Conservation (phyloP, 1,140 invertebrate species). For the Drosophila grimshawi region DNA sequence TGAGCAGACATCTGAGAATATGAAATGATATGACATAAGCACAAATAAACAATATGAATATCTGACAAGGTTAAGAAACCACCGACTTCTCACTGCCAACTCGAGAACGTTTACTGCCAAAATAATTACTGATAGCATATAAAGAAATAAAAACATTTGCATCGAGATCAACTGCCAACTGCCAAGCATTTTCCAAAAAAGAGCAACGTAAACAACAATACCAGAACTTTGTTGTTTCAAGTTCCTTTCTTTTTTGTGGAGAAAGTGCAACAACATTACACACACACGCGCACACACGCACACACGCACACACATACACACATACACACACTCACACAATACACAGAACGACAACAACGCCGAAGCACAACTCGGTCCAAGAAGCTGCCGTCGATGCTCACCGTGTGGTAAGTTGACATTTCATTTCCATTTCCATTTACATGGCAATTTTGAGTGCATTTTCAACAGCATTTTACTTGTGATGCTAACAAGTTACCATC, state of each 20-base stretch:
- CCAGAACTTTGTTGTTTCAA: constrained; percentile 5
- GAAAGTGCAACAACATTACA: not conserved
- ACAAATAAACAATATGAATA: constrained; percentile 5
- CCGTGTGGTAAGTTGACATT: constrained; percentile 75
- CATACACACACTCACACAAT: constrained; percentile 7
- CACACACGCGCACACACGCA: not conserved
- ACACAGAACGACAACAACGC: constrained; percentile 3
- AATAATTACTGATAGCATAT: not conserved
- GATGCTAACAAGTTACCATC: constrained; percentile 29
- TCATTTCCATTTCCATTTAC: constrained; percentile 59
- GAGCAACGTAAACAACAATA: not conserved
- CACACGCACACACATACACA: not conserved
- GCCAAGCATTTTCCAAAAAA: not conserved
- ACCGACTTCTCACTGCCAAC: constrained; percentile 54
- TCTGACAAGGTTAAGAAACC: constrained; percentile 1
- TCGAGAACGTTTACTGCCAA: constrained; percentile 12
- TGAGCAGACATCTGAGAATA: not conserved
- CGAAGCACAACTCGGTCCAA: constrained; percentile 32
- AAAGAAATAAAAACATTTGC: too few species aligned
- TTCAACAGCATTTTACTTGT: constrained; percentile 24
- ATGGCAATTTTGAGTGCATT: constrained; percentile 67
- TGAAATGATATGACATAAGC: not conserved
- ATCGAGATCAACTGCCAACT: not conserved
- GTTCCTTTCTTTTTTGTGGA: constrained; percentile 11
- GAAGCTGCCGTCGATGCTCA: constrained; percentile 10